Evolutionary conservation across 2,797 vertebrate species (phyloP), one percentile per base, ranked within the genome.

Genomic region (Eulemur rubriventer): DNA sequence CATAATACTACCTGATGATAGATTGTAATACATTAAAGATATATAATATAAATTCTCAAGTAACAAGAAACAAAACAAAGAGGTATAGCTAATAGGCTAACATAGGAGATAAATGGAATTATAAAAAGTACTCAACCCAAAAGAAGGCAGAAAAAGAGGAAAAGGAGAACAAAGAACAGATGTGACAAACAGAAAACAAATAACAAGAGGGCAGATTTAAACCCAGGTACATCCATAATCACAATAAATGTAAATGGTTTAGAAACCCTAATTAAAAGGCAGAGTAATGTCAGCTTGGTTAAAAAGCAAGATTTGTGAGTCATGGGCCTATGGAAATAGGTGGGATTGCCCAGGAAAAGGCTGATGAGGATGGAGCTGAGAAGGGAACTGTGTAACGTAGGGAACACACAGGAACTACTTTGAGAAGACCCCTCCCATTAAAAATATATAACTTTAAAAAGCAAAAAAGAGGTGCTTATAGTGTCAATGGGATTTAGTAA

Each of bases 11-110:
- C 24, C 81, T 72, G 65, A 84, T 48, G 28, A 57, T 4, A 96
- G 72, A 50, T 17, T 85, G 8, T 41, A 38, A 72, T 50, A 52
- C 0, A 20, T 67, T 76, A 52, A 91, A 93, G 18, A 92, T 41
- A 80, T 0, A 76, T 46, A 69, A 55, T 33, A 30, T 43, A 65
- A 96, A 91, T 50, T 28, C 55, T 76, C 70, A 87, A 94, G 46
- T 65, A 92, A 83, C 65, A 94, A 92, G 80, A 35, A 59, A 81
- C 35, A 65, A 83, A 96, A 85, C 10, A 50, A 80, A 75, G 41
- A 78, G 14, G 5, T 70, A 76, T 13, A 67, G 59, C 48, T 43
- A 90, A 52, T 69, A 73, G 92, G 33, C 3, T 61, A 81, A 75
- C 7, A 88, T n/a, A 87, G 46, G 46, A 84, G 28, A 72, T 14